Evolutionary conservation across 2,113 vertebrate genomes (phyloP).

Genomic region (Herpailurus yagouaroundi): DNA sequence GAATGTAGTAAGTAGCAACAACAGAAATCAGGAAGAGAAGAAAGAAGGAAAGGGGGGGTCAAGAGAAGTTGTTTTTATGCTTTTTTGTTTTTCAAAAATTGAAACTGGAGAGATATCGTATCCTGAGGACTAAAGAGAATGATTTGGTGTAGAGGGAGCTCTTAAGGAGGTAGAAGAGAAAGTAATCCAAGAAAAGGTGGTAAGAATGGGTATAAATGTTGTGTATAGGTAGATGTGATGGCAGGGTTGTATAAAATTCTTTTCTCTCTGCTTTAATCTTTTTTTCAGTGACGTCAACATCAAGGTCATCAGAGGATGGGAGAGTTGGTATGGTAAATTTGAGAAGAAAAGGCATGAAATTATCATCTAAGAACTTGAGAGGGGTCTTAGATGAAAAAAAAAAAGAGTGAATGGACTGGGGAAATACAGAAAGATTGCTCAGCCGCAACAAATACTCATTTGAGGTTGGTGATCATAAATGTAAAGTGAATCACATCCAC

Average conservation of each 20-base stretch:
- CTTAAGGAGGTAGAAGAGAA: background rate
- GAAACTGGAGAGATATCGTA: background rate
- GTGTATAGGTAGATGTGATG: background rate
- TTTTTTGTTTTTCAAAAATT: background rate
- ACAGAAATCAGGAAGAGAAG: conserved; percentile 19
- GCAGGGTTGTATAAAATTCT: background rate
- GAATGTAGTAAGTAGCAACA: background rate
- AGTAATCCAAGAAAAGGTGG: background rate
- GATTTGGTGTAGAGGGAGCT: background rate
- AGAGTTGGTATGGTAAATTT: background rate
- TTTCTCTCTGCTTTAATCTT: background rate
- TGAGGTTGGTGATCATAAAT: background rate
- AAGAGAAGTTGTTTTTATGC: background rate
- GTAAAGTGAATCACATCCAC: background rate
- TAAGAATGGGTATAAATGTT: background rate
- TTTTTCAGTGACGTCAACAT: background rate
- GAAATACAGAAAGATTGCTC: background rate
- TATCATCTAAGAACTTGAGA: background rate
- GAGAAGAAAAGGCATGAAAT: background rate
- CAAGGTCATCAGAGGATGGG: background rate
- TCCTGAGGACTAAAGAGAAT: background rate
- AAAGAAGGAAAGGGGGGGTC: background rate
- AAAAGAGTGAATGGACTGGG: background rate
- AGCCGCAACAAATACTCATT: background rate
- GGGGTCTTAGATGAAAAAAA: background rate